phyloP scores from a whole-genome alignment of 2,888 invertebrate species.

The Rutpela maculata region DNA sequence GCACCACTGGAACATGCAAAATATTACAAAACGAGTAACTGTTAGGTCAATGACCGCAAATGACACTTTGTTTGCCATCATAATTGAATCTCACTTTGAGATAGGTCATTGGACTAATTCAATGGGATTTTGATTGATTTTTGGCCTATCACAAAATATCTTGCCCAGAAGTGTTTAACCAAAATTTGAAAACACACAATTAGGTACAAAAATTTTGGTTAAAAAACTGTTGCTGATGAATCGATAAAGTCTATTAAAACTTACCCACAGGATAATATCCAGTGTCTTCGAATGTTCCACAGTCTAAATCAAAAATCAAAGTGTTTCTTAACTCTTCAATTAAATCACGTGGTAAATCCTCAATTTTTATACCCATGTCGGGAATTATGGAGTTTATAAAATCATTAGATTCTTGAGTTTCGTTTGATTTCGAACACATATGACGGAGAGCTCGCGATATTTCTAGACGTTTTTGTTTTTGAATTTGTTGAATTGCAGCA shows the following conservation, averaged over 20 bases:
- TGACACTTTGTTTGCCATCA: too few relatives aligned
- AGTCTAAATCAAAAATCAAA: slow-evolving; percentile 59
- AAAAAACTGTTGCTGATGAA: not conserved
- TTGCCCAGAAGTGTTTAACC: too few relatives aligned
- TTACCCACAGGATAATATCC: not conserved
- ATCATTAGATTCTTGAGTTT: slow-evolving; percentile 61
- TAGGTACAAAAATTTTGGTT: not conserved
- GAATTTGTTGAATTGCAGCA: slow-evolving; percentile 67
- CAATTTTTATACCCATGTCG: slow-evolving; percentile 70
- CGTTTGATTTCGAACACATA: slow-evolving; percentile 63
- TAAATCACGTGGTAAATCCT: slow-evolving; percentile 68
- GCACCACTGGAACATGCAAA: too few relatives aligned
- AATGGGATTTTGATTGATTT: not conserved
- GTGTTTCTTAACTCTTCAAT: slow-evolving; percentile 67
- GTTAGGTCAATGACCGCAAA: too few relatives aligned
- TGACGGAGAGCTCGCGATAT: slow-evolving; percentile 69
- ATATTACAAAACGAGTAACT: too few relatives aligned
- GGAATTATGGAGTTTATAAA: slow-evolving; percentile 70
- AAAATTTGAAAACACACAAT: too few relatives aligned
- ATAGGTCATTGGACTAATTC: too few relatives aligned
- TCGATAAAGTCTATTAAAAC: not conserved
- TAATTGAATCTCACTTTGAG: too few relatives aligned
- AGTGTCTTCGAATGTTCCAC: not conserved
- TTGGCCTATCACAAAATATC: too few relatives aligned
- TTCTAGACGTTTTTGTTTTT: slow-evolving; percentile 70